Percentiles rank a stretch among this genome's conserved stretches.
Evolutionary conservation across 2,888 invertebrate genomes (phyloP).

Genomic region (Lasioglossum morio): DNA sequence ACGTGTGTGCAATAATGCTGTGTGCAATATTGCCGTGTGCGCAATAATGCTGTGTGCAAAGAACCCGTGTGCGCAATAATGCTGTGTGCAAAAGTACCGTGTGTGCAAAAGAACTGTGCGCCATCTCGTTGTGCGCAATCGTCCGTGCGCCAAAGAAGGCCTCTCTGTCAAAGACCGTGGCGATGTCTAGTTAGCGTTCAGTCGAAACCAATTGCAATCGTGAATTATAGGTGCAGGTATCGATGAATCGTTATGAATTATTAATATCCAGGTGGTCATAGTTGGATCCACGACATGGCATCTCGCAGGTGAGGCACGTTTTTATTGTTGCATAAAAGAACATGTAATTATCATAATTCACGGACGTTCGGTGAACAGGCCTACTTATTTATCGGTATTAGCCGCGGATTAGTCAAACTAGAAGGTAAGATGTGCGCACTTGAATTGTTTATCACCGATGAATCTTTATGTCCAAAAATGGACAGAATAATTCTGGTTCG

Average conservation of each 20-base stretch:
- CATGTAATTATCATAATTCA: conserved; percentile 76
- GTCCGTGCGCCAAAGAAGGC: too few species aligned
- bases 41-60: too few species aligned
- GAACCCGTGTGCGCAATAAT: too few species aligned
- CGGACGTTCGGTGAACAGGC: conserved; percentile 69
- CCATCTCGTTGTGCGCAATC: too few species aligned
- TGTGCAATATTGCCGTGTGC: too few species aligned
- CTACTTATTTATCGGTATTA: conserved; percentile 65
- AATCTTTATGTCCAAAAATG: conserved; percentile 46
- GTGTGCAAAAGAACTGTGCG: too few species aligned
- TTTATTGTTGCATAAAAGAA: conserved; percentile 71
- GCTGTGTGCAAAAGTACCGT: too few species aligned
- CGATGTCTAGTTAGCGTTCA: conserved; percentile 54
- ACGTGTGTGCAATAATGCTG: too few species aligned
- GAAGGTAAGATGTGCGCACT: conserved; percentile 66
- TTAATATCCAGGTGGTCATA: conserved; percentile 76
- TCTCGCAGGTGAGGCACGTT: conserved; percentile 83
- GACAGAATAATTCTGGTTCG: conserved; percentile 33
- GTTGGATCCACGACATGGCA: conserved; percentile 82
- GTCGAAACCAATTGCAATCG: conserved; percentile 38
- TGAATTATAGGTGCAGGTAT: conserved; percentile 41
- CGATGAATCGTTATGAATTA: conserved; percentile 73
- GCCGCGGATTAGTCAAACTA: conserved; percentile 64
- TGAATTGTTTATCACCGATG: conserved; percentile 42
- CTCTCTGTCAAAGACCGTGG: conserved; percentile 55